Evolutionary conservation across 2,797 vertebrate species (phyloP).

Genomic region (Phoebastria nigripes): DNA sequence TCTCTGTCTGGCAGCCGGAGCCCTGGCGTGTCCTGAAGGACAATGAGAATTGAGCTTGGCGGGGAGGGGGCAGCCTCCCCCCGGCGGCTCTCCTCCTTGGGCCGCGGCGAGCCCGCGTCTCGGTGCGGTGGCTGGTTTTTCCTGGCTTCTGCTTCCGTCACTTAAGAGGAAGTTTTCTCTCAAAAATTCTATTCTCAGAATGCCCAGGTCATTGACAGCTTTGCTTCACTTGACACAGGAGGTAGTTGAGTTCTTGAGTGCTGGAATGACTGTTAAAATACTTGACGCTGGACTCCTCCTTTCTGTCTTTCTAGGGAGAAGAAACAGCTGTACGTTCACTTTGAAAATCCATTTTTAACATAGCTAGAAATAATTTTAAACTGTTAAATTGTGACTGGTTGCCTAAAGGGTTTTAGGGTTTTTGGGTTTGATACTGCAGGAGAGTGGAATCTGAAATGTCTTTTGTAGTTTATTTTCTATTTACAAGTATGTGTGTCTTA

Average conservation of each 20-base stretch:
- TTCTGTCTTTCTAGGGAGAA: no score
- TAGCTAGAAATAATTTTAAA: not conserved
- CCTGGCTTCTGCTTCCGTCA: not conserved
- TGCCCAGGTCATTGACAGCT: not conserved
- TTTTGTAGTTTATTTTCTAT: not conserved
- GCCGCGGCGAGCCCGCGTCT: not conserved
- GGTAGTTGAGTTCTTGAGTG: not conserved
- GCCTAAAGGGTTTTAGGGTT: rapidly evolving
- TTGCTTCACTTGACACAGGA: not conserved
- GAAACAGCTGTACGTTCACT: rapidly evolving
- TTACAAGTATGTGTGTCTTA: rapidly evolving
- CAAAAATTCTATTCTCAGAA: rapidly evolving
- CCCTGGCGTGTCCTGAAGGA: not conserved
- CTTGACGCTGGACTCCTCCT: rapidly evolving
- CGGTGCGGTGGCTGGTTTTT: not conserved
- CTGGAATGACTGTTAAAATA: not conserved
- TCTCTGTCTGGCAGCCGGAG: not conserved
- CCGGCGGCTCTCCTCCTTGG: not conserved
- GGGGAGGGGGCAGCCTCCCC: not conserved
- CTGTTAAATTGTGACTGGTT: not conserved
- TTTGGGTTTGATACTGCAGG: rapidly evolving
- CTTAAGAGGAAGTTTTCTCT: not conserved
- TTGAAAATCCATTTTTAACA: not conserved
- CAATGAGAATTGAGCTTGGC: not conserved
- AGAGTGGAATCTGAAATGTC: not conserved